Base-by-base conservation (phyloP, 2,113 vertebrate genomes). In the Albula glossodonta region DNA sequence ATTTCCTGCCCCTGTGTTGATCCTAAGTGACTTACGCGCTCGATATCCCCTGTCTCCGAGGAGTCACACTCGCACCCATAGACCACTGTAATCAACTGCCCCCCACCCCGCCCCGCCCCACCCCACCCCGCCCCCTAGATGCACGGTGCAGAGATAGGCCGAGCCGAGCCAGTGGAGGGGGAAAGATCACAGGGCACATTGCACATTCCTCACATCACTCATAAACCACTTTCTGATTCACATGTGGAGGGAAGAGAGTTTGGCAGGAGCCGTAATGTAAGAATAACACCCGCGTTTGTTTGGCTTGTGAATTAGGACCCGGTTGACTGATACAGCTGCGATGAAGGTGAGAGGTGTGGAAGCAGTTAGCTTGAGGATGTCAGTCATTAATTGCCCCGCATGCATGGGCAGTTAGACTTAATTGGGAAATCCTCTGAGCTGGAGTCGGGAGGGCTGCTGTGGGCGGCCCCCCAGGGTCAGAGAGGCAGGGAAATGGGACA, bases 1-100 rank as follows among this genome's bases (percentile, higher is more conserved):
- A 99, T 99, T 99, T 99, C 97, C 97, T 97, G 95, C 91, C 94
- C 95, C 91, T 79, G 91, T 94, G 86, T 94, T 97, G 97, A 97
- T 96, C 95, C 92, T 90, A 91, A 95, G 90, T 96, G 96, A 97
- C 95, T 95, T 5, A 91, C 88, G 87, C 89, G 91, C 88, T 92
- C 91, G 92, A 84, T 95, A 87, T 93, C 93, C 93, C 86, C 92
- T 90, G 92, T 94, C 92, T 95, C 93, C 85, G 89, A 92, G 92
- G 92, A 91, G 92, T 90, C 92, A 85, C 91, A 89, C 90, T 90
- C 90, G 87, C 92, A 91, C 90, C 90, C 87, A 83, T 86, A 86
- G 93, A 93, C 87, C 2, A 87, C 88, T 84, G 92, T 94, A 95
- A 95, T 94, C 93, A 95, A 91, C 90, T 84, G 86, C 92, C 92